phyloP scores from a whole-genome alignment of 2,888 invertebrate genomes.

The Pammene fasciana region DNA sequence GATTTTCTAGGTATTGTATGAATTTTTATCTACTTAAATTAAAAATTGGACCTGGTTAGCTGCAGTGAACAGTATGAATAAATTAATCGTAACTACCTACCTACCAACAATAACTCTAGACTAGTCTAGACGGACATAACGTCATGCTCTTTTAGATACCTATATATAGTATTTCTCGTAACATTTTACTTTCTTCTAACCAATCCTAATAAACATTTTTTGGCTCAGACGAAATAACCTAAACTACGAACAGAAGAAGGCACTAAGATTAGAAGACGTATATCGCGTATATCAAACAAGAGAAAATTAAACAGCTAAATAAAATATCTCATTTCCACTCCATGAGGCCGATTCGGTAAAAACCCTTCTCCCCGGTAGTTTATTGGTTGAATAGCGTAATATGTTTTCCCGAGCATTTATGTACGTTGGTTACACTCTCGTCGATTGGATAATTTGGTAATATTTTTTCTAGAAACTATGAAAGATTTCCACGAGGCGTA shows the following conservation, averaged over 20 bases:
- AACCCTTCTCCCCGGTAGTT: conserved; percentile 32
- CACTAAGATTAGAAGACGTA: conserved; percentile 7
- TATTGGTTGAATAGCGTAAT: conserved; percentile 34
- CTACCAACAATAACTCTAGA: too few relatives aligned
- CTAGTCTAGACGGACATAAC: not conserved
- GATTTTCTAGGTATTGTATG: too few relatives aligned
- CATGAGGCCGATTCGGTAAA: conserved; percentile 30
- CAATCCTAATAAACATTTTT: not conserved
- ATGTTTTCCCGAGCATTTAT: conserved; percentile 33
- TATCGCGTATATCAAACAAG: conserved; percentile 5
- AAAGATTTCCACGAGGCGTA: conserved; percentile 4
- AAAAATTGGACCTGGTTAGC: too few relatives aligned
- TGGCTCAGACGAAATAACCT: not conserved
- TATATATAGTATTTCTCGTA: not conserved
- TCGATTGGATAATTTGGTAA: conserved; percentile 34
- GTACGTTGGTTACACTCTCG: conserved; percentile 29
- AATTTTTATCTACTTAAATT: too few relatives aligned
- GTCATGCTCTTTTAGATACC: too few relatives aligned
- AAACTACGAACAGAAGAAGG: not conserved
- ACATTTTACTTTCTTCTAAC: not conserved
- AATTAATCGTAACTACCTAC: too few relatives aligned
- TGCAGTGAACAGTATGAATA: too few relatives aligned
- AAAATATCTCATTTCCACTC: conserved; percentile 41
- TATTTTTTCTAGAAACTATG: conserved; percentile 31
- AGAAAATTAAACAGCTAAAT: conserved; percentile 36